phyloP scores from a whole-genome alignment of 2,797 vertebrate genomes.

The Xenops minutus region DNA sequence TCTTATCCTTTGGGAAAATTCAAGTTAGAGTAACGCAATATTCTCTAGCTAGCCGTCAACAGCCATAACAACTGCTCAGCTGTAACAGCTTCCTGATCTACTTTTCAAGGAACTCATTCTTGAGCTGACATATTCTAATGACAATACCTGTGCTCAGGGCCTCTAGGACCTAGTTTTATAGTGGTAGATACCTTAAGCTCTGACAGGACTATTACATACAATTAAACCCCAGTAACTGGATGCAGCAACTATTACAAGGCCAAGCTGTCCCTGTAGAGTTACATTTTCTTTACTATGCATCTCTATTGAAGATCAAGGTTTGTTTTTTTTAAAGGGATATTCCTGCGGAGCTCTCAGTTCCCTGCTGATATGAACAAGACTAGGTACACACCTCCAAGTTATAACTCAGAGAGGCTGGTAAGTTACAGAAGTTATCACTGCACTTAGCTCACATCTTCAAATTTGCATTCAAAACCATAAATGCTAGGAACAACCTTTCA shows the following conservation, averaged over 20 bases:
- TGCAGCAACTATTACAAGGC: neutral
- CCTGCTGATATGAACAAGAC: neutral
- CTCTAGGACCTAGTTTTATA: neutral
- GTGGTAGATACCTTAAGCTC: neutral
- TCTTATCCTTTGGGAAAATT: neutral
- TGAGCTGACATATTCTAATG: neutral
- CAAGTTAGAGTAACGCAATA: constrained; percentile 9
- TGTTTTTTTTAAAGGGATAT: neutral
- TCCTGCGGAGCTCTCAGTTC: neutral
- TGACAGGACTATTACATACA: neutral
- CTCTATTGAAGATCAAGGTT: neutral
- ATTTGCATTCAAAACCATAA: neutral
- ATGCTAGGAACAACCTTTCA: neutral
- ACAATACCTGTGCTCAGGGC: neutral
- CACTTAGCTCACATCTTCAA: neutral
- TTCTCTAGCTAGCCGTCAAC: neutral
- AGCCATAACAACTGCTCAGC: neutral
- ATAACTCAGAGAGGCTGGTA: neutral
- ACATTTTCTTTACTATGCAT: neutral
- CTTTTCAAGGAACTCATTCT: neutral
- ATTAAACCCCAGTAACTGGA: neutral
- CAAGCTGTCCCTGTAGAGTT: neutral
- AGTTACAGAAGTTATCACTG: neutral
- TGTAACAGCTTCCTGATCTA: constrained; percentile 13
- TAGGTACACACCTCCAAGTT: neutral